Evolutionary conservation across 35 echinoderm and acorn worm species (phyloP).

Genomic region (Hemicentrotus pulcherrimus): DNA sequence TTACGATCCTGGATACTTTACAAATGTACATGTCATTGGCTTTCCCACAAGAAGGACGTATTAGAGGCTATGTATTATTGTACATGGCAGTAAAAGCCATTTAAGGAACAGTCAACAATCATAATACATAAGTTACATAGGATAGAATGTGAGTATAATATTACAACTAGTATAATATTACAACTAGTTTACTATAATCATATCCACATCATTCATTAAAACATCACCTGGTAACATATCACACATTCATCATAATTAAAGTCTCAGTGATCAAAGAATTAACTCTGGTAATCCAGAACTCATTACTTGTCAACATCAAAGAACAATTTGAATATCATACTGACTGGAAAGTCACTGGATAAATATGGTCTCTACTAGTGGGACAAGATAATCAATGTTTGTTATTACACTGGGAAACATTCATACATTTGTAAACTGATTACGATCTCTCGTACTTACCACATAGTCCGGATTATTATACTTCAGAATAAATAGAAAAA

Average conservation of each 20-base stretch:
- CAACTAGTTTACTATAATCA: no score
- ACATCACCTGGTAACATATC: background rate
- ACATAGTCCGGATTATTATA: background rate
- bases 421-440: background rate
- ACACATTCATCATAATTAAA: background rate
- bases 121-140: no score
- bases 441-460: background rate
- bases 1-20: no score
- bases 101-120: no score
- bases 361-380: background rate
- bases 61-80: no score
- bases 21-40: no score
- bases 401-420: background rate
- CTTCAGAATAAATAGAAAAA: background rate
- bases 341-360: background rate
- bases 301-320: background rate
- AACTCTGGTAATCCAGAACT: background rate
- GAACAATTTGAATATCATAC: background rate
- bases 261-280: background rate
- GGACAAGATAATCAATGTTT: background rate
- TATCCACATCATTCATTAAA: background rate
- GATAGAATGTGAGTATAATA: no score
- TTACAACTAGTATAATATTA: no score
- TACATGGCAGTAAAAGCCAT: no score
- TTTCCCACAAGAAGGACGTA: no score